Evolutionary conservation across 2,888 invertebrate species (phyloP).

Genomic region (Phania funesta): DNA sequence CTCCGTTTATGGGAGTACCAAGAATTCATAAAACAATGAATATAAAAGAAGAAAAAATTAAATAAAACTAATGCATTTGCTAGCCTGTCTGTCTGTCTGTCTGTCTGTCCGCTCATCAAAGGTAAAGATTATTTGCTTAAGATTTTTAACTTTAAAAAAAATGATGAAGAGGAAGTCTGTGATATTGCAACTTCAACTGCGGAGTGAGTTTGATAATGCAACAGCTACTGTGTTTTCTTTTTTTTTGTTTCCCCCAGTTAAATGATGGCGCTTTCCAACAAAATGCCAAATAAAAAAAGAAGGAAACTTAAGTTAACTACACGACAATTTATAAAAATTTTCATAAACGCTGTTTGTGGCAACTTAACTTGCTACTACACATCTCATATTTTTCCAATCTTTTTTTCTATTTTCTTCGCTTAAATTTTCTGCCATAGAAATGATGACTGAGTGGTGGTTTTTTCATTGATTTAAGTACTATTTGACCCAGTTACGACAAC

Average conservation of each 20-base stretch:
- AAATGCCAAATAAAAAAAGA: background rate
- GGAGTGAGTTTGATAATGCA: slow-evolving; percentile 52
- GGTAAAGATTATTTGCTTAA: slow-evolving; percentile 60
- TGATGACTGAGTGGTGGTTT: slow-evolving; percentile 19
- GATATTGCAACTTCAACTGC: slow-evolving; percentile 37
- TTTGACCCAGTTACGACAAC: slow-evolving; percentile 66
- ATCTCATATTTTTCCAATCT: slow-evolving; percentile 11
- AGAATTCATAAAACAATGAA: slow-evolving; percentile 65
- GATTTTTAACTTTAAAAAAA: slow-evolving; percentile 37
- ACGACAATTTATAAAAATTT: slow-evolving; percentile 30
- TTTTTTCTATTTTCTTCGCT: slow-evolving; percentile 18
- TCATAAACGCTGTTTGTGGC: slow-evolving; percentile 4
- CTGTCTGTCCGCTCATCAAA: background rate
- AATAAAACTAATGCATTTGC: slow-evolving; percentile 40
- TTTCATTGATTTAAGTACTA: slow-evolving; percentile 57
- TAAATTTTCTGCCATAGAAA: slow-evolving; percentile 19
- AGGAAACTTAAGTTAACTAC: slow-evolving; percentile 17
- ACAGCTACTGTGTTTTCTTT: slow-evolving; percentile 59
- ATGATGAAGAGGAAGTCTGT: slow-evolving; percentile 21
- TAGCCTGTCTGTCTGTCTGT: background rate
- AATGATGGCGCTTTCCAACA: slow-evolving; percentile 60
- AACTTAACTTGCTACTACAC: slow-evolving; percentile 38
- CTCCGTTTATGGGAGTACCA: slow-evolving; percentile 61
- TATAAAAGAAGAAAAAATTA: background rate
- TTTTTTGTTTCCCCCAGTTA: too few species aligned